Evolutionary conservation across 1,140 invertebrate species (phyloP).

Genomic region (Plodia interpunctella): DNA sequence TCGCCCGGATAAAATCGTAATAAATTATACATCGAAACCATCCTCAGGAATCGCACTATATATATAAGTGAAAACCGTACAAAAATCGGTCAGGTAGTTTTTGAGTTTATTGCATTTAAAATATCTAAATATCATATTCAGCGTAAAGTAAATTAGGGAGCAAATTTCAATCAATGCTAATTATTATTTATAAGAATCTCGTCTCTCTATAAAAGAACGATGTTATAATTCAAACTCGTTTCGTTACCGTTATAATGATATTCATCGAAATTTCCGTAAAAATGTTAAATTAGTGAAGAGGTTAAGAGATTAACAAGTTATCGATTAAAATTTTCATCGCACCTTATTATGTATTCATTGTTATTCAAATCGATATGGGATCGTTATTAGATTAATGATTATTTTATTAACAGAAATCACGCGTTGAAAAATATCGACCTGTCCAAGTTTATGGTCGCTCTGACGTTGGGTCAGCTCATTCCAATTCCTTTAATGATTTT

Average conservation of each 20-base stretch:
- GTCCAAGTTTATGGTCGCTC: background rate
- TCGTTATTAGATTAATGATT: slow-evolving; percentile 56
- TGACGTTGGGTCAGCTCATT: slow-evolving; percentile 3
- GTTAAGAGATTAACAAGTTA: slow-evolving; percentile 42
- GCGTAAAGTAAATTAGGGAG: no score
- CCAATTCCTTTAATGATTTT: background rate
- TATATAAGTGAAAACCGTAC: no score
- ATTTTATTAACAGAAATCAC: slow-evolving; percentile 31
- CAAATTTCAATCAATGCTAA: no score
- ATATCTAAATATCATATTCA: no score
- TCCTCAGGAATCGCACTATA: no score
- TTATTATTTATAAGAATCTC: no score
- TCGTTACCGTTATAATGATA: slow-evolving; percentile 29
- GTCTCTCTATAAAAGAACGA: background rate
- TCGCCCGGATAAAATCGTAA: no score
- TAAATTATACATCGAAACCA: no score
- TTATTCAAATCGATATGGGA: slow-evolving; percentile 44
- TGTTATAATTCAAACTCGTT: slow-evolving; percentile 4
- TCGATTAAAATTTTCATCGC: slow-evolving; percentile 42
- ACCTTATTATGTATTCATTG: slow-evolving; percentile 60
- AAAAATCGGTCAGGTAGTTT: no score
- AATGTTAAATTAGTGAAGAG: slow-evolving; percentile 22
- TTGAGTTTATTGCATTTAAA: no score
- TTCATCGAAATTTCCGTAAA: slow-evolving; percentile 38
- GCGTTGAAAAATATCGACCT: background rate